A percentile compares a stretch with the other conserved stretches of the same genome.
Evolutionary conservation across 1,140 invertebrate genomes (phyloP).

Genomic region (Bombus cullumanus): DNA sequence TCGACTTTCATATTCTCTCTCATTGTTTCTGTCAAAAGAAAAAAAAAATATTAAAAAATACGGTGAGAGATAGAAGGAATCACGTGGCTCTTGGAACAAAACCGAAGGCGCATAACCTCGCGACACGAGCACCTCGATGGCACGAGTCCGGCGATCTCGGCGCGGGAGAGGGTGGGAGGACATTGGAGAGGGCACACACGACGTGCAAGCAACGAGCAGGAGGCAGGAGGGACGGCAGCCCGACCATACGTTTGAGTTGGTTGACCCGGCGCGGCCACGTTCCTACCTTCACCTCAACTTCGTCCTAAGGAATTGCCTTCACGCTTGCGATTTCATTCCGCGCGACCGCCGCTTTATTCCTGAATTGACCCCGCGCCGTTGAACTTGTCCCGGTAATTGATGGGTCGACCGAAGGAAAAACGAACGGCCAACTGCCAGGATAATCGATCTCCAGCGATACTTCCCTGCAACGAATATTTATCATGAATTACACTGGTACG

Average conservation of each 20-base stretch:
- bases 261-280: slow-evolving; percentile 79
- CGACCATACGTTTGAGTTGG: slow-evolving; percentile 79
- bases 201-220: slow-evolving; percentile 71
- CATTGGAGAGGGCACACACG: slow-evolving; percentile 70
- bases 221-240: slow-evolving; percentile 47
- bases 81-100: slow-evolving; percentile 27
- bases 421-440: neutral
- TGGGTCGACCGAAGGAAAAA: neutral
- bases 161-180: slow-evolving; percentile 65
- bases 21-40: no score
- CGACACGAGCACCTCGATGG: slow-evolving; percentile 63
- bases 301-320: slow-evolving; percentile 78
- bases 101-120: slow-evolving; percentile 50
- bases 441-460: neutral
- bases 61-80: neutral
- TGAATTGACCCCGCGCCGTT: slow-evolving; percentile 20
- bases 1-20: no score
- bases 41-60: neutral
- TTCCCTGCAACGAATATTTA: no score
- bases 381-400: slow-evolving; percentile 27
- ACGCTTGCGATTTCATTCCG: slow-evolving; percentile 79
- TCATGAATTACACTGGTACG: no score
- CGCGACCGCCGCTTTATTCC: slow-evolving; percentile 40
- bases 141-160: slow-evolving; percentile 66
- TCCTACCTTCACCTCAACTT: slow-evolving; percentile 77